Base-by-base conservation (phyloP, 2,113 vertebrate genomes). In the Epinephelus fuscoguttatus region DNA sequence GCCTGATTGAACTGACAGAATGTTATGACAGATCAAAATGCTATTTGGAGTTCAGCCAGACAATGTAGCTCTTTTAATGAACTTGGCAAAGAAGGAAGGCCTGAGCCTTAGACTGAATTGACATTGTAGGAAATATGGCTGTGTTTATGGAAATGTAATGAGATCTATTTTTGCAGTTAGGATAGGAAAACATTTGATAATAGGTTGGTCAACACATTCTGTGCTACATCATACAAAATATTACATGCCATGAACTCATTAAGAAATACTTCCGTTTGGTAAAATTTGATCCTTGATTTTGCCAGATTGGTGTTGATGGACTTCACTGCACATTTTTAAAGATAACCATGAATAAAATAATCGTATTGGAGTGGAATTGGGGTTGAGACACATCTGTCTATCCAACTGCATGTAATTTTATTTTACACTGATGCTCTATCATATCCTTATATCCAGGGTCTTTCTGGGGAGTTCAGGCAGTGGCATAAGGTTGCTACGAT, bases 61-160 rank as follows among this genome's bases (percentile, higher is more conserved):
- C 53, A 59, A 78, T 61, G 25, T 2, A 27, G 47, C 56, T 73
- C 40, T 27, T 73, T 70, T 83, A 87, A 91, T 90, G 74, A 88
- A 88, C 73, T 78, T 91, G 91, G 90, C 92, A 85, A 70, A 69
- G 69, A 78, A 30, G 42, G 64, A 70, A 82, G 80, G 23, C 67
- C 27, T 40, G 68, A 49, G 84, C 50, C 75, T 88, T 70, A 84
- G 27, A 52, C 23, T 61, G 57, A 68, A 69, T 87, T 87, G 78
- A 63, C 53, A 56, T 47, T 56, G 62, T 19, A 71, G 52, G 53
- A 72, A 69, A 37, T 47, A 52, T 56, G 57, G 4, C 37, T 37
- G 49, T 53, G 42, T 71, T 67, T 15, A 61, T 78, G 56, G 70
- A 3, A 70, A 21, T 47, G 14, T 78, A 71, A 85, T 83, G 23